phyloP scores from a whole-genome alignment of 2,888 invertebrate species.

The Clivina fossor region DNA sequence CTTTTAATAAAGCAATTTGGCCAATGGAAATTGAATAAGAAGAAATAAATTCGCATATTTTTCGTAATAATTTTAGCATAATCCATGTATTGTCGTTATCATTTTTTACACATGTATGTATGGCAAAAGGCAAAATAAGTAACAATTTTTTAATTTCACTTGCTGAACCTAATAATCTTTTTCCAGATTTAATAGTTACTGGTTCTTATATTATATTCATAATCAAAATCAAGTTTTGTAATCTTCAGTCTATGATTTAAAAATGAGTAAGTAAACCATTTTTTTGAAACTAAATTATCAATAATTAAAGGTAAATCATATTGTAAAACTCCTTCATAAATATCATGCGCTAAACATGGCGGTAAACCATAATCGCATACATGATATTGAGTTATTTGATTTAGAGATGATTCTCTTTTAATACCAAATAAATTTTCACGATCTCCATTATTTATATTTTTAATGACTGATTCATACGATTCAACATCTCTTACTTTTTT shows the following conservation, averaged over 20 bases:
- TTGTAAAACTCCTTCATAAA: constrained; percentile 38
- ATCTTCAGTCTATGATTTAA: constrained; percentile 29
- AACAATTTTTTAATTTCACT: constrained; percentile 14
- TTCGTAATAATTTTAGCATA: constrained; percentile 1
- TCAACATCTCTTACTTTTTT: constrained; percentile 8
- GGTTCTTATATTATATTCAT: constrained; percentile 7
- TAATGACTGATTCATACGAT: constrained; percentile 15
- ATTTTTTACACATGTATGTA: constrained; percentile 1
- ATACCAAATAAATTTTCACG: too few relatives aligned
- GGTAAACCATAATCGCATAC: constrained; percentile 39
- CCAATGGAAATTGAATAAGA: too few relatives aligned
- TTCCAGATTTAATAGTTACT: constrained; percentile 22
- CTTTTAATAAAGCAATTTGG: too few relatives aligned
- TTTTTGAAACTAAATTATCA: constrained; percentile 35
- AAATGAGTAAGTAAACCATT: constrained; percentile 27
- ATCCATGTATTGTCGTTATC: constrained; percentile 2
- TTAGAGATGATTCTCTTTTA: constrained; percentile 38
- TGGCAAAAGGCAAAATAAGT: constrained; percentile 10
- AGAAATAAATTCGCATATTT: too few relatives aligned
- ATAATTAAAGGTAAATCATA: constrained; percentile 37
- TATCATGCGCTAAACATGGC: constrained; percentile 41
- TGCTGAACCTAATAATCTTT: constrained; percentile 14
- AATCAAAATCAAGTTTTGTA: constrained; percentile 13
- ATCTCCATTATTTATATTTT: not conserved
- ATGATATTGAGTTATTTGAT: constrained; percentile 39